Percentiles rank a stretch among this genome's conserved stretches.
Evolutionary conservation across 1,140 invertebrate species (phyloP).

Genomic region (Brachystomella parvula): DNA sequence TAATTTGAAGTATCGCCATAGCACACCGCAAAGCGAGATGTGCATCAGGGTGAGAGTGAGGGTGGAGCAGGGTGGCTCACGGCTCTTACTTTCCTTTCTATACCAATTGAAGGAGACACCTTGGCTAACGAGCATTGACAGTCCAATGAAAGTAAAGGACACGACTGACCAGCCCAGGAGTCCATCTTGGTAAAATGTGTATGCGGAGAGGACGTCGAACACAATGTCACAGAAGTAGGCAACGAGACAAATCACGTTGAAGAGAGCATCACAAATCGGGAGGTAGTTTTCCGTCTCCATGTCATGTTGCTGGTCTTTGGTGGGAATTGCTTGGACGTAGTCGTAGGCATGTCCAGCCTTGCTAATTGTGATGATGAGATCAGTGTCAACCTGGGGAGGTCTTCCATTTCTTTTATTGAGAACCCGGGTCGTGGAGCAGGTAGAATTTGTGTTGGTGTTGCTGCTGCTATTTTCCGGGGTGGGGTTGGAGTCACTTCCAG

Average conservation of each 20-base stretch:
- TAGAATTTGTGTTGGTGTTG: neutral
- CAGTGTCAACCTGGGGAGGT: neutral
- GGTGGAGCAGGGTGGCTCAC: slow-evolving; percentile 21
- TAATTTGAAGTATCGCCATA: slow-evolving; percentile 81
- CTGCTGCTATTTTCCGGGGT: no score
- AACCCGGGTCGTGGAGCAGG: neutral
- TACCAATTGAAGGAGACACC: slow-evolving; percentile 49
- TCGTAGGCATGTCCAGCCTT: no score
- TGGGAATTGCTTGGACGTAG: no score
- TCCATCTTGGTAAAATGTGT: slow-evolving; percentile 62
- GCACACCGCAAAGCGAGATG: slow-evolving; percentile 67
- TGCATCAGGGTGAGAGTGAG: slow-evolving; percentile 54
- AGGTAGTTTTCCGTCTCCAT: slow-evolving; percentile 23
- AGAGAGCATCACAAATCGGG: slow-evolving; percentile 47
- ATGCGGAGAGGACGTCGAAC: slow-evolving; percentile 75
- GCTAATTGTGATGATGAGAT: slow-evolving; percentile 3
- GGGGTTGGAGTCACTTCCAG: no score
- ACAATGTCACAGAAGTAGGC: slow-evolving; percentile 85
- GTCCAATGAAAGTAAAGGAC: slow-evolving; percentile 57
- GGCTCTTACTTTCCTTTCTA: slow-evolving; percentile 38
- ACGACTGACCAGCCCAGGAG: slow-evolving; percentile 54
- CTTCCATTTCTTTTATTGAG: neutral
- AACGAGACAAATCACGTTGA: slow-evolving; percentile 83
- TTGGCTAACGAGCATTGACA: slow-evolving; percentile 66
- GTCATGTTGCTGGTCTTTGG: neutral